A percentile compares a stretch with the other conserved stretches of the same genome.
These are phyloP conservation scores for Ormyrus pomaceus DNA, from an alignment of 2,888 invertebrate species.

Conservation along the genomic window DNA sequence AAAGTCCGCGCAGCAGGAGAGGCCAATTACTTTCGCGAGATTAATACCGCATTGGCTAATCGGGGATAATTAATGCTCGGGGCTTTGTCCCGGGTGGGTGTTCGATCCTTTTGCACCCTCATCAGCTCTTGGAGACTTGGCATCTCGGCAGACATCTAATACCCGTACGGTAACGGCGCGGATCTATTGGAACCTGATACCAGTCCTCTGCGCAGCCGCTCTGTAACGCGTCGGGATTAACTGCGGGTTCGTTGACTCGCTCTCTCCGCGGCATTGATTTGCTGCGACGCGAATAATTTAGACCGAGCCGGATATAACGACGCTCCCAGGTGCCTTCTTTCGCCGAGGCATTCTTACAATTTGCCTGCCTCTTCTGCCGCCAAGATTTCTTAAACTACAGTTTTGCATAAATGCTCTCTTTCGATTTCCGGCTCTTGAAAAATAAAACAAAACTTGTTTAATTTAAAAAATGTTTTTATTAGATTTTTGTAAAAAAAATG, in stretches of 20 bases:
- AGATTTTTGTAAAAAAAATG: too few species aligned
- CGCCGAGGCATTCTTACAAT: too few species aligned
- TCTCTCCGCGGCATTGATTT: conserved; percentile 9
- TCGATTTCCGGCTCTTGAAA: too few species aligned
- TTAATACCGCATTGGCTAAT: conserved; percentile 55
- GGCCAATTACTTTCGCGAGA: conserved; percentile 56
- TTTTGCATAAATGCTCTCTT: too few species aligned
- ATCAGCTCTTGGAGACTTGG: conserved; percentile 3
- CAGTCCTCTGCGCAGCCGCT: background rate
- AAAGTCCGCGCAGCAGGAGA: background rate
- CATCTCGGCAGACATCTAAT: conserved; percentile 8
- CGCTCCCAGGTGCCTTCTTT: too few species aligned
- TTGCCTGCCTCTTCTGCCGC: too few species aligned
- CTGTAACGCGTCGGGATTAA: conserved; percentile 10
- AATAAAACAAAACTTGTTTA: too few species aligned
- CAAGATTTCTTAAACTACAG: too few species aligned
- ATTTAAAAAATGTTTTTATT: too few species aligned
- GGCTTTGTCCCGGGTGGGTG: conserved; percentile 4
- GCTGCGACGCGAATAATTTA: conserved; percentile 1
- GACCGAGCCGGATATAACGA: background rate
- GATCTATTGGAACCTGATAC: background rate
- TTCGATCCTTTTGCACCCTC: conserved; percentile 37
- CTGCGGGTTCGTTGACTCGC: conserved; percentile 13
- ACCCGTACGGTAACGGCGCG: background rate
- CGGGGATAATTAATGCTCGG: conserved; percentile 54